phyloP scores from a whole-genome alignment of 2,888 invertebrate species.

The Heteromyza rotundicornis region DNA sequence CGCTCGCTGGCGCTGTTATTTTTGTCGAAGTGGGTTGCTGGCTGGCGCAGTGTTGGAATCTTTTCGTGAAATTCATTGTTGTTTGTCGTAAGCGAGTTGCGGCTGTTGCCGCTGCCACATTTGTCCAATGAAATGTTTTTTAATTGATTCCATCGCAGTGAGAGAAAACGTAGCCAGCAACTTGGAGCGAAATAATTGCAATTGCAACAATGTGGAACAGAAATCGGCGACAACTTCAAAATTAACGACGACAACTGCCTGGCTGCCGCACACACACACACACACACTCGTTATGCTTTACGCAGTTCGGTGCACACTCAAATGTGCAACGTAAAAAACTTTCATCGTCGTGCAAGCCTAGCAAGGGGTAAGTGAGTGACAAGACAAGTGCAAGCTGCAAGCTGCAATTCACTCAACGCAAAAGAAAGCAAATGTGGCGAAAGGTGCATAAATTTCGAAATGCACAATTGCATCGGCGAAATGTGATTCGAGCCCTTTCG shows the following conservation, averaged over 20 bases:
- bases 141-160: background rate
- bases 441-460: background rate
- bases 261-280: background rate
- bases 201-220: conserved; percentile 1
- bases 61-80: background rate
- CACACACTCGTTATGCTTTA: too few relatives aligned
- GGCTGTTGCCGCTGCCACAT: background rate
- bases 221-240: background rate
- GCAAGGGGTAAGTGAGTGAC: background rate
- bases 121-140: conserved; percentile 1
- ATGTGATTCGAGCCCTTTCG: too few relatives aligned
- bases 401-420: background rate
- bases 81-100: background rate
- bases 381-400: background rate
- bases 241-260: background rate
- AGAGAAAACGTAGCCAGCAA: background rate
- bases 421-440: background rate
- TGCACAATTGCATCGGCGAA: background rate
- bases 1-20: background rate
- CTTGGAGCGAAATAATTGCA: background rate
- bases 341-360: background rate
- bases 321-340: background rate
- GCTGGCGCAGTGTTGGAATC: background rate
- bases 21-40: background rate
- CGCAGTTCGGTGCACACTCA: background rate